Evolutionary conservation across 2,888 invertebrate genomes (phyloP).

Genomic region (Polydrusus cervinus): DNA sequence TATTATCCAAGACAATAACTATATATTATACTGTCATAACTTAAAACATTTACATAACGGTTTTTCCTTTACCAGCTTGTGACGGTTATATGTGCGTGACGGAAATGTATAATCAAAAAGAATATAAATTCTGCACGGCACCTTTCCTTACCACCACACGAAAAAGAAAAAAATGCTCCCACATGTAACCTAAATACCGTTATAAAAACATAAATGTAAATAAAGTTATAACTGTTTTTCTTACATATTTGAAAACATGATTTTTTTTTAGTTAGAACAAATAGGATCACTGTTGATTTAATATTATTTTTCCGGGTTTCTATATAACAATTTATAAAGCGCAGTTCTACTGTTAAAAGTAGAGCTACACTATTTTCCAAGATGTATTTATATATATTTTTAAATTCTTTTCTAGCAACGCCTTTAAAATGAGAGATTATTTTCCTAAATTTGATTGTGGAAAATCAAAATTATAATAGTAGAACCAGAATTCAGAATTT

Average conservation of each 20-base stretch:
- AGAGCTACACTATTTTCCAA: too few species aligned
- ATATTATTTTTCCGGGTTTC: too few species aligned
- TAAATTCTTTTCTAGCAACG: too few species aligned
- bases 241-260: too few species aligned
- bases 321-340: too few species aligned
- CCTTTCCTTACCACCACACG: neutral
- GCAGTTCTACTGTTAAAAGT: too few species aligned
- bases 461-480: too few species aligned
- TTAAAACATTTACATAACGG: constrained; percentile 17
- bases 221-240: neutral
- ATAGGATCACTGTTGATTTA: too few species aligned
- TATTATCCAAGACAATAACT: constrained; percentile 9
- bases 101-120: constrained; percentile 15
- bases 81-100: constrained; percentile 10
- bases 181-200: neutral
- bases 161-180: neutral
- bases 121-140: constrained; percentile 2
- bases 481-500: too few species aligned
- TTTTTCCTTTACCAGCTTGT: neutral
- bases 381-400: too few species aligned
- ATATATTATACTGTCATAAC: constrained; percentile 19
- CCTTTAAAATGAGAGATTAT: too few species aligned
- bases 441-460: too few species aligned
- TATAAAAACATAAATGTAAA: neutral
- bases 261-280: neutral